phyloP scores from a whole-genome alignment of 2,113 vertebrate species.

The Pelusios castaneus region DNA sequence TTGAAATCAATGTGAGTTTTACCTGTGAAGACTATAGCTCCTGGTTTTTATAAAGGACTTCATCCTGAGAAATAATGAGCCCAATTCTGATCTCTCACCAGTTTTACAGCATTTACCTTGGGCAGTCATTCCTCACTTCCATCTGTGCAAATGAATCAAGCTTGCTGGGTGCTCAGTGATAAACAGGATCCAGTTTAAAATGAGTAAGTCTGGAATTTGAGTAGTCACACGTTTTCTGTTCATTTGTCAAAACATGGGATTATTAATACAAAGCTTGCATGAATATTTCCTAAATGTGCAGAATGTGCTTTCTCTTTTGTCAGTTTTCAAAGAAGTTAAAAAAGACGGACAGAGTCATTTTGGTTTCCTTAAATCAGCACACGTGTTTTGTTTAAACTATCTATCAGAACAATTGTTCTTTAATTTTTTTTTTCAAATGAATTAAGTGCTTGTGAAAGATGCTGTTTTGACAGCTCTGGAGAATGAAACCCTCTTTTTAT shows the following conservation, averaged over 20 bases:
- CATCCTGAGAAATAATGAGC: neutral
- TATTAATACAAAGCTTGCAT: conserved; percentile 44
- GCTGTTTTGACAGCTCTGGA: neutral
- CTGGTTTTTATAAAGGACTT: neutral
- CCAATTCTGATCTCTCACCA: conserved; percentile 1
- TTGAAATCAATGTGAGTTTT: neutral
- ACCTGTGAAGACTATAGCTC: neutral
- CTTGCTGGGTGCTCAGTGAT: neutral
- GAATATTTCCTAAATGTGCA: conserved; percentile 16
- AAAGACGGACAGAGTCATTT: conserved; percentile 43
- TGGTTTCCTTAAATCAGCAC: conserved; percentile 38
- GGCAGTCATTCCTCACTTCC: neutral
- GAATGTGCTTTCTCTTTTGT: conserved; percentile 43
- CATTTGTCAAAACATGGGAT: conserved; percentile 65
- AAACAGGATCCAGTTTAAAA: conserved; percentile 41
- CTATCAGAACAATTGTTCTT: conserved; percentile 47
- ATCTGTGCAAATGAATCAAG: neutral
- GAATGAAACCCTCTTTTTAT: conserved; percentile 5
- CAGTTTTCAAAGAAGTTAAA: conserved; percentile 42
- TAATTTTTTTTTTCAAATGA: conserved; percentile 31
- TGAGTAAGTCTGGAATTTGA: conserved; percentile 57
- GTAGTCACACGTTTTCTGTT: conserved; percentile 21
- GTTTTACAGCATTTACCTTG: neutral
- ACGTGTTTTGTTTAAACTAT: conserved; percentile 45
- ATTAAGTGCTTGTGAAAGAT: conserved; percentile 31